Conservation (phyloP, 2,113 vertebrate genomes). For the Myotis yumanensis region DNA sequence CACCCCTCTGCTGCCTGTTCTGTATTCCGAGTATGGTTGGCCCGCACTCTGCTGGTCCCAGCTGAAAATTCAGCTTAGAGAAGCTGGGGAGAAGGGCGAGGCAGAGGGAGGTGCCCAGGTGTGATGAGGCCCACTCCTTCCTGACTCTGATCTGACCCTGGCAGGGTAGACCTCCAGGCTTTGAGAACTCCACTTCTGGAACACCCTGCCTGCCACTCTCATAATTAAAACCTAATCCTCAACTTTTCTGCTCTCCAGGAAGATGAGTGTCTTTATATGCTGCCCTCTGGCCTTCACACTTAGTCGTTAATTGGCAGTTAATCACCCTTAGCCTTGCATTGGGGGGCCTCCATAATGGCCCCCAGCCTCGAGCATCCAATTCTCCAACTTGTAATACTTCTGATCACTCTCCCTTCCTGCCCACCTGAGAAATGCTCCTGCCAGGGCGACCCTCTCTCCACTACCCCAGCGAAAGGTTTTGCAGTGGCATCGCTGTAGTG, state of each 20-base stretch:
- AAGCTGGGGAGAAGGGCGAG: too few species aligned
- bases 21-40: too few species aligned
- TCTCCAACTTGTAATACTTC: background rate
- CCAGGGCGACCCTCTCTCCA: background rate
- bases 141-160: too few species aligned
- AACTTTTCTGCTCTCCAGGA: background rate
- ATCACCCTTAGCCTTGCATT: background rate
- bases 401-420: background rate
- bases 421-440: background rate
- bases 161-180: background rate
- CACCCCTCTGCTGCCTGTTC: fast-evolving
- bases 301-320: constrained; percentile 10
- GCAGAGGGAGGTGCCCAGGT: background rate
- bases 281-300: background rate
- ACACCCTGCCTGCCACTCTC: background rate
- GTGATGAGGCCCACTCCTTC: fast-evolving
- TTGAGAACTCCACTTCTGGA: background rate
- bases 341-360: background rate
- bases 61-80: background rate
- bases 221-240: background rate
- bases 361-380: background rate
- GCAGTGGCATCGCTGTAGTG: fast-evolving
- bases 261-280: background rate
- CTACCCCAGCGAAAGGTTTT: background rate
- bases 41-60: background rate